phyloP scores from a whole-genome alignment of 2,888 invertebrate genomes.

The Tethea ocularis region DNA sequence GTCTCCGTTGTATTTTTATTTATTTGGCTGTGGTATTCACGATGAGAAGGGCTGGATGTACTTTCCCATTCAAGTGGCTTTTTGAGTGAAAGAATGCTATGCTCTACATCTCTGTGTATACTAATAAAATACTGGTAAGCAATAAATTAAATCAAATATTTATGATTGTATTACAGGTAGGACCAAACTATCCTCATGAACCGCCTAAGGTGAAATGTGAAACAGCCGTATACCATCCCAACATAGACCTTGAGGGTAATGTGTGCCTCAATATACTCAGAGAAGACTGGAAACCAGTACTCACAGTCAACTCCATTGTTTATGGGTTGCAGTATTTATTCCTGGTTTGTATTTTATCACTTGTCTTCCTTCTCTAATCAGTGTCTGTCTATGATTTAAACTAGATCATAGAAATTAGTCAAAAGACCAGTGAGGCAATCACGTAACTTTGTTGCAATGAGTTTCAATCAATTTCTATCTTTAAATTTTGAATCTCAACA shows the following conservation, averaged over 20 bases:
- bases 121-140: too few relatives aligned
- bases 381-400: not conserved
- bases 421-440: too few relatives aligned
- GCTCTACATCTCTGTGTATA: too few relatives aligned
- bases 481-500: too few relatives aligned
- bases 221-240: conserved; percentile 98
- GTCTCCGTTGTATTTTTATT: too few relatives aligned
- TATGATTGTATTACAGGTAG: conserved; percentile 83
- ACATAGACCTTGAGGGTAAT: conserved; percentile 98
- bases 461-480: too few relatives aligned
- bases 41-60: too few relatives aligned
- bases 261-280: conserved; percentile 98
- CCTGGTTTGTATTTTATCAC: conserved; percentile 85
- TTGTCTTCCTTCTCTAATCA: not conserved
- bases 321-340: conserved; percentile 99
- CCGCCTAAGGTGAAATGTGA: conserved; percentile 99
- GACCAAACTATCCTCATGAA: conserved; percentile 98
- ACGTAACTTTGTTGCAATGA: too few relatives aligned
- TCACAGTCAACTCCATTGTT: conserved; percentile 98
- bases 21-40: too few relatives aligned
- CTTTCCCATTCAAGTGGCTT: too few relatives aligned
- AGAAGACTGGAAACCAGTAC: conserved; percentile 99
- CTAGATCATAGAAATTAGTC: too few relatives aligned
- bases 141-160: not conserved
- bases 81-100: too few relatives aligned